phyloP scores from a whole-genome alignment of 2,797 vertebrate species.

The Chelon labrosus region DNA sequence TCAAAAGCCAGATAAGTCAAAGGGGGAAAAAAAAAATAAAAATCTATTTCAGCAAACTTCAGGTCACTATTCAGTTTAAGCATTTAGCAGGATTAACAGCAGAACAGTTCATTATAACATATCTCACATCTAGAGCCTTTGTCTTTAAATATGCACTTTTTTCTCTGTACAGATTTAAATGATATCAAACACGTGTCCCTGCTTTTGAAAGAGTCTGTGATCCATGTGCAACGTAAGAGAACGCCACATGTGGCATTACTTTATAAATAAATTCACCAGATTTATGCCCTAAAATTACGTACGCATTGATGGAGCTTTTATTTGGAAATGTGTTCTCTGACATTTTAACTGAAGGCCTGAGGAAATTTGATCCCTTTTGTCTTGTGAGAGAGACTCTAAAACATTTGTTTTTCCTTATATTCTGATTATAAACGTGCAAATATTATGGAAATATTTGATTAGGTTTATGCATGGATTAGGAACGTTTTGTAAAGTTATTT shows the following conservation, averaged over 20 bases:
- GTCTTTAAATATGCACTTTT: not conserved
- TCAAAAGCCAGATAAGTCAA: constrained; percentile 10
- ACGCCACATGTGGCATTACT: not conserved
- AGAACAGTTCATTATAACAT: too few species aligned
- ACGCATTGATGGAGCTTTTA: not conserved
- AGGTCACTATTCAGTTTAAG: not conserved
- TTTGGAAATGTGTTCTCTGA: not conserved
- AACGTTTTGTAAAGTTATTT: not conserved
- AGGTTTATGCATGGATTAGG: not conserved
- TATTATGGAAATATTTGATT: too few species aligned
- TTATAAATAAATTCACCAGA: not conserved
- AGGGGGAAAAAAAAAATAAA: constrained; percentile 17
- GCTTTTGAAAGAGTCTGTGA: not conserved
- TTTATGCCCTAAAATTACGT: not conserved
- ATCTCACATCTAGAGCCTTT: too few species aligned
- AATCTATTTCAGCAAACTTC: constrained; percentile 10
- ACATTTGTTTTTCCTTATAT: not conserved
- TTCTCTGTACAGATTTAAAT: not conserved
- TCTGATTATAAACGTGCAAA: not conserved
- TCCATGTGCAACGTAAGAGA: not conserved
- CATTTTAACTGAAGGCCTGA: not conserved
- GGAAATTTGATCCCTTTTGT: not conserved
- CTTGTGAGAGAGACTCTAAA: not conserved
- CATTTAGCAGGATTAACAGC: constrained; percentile 1
- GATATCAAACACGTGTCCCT: not conserved